These are phyloP conservation scores for Tenebrio molitor DNA, from an alignment of 1,140 invertebrate species.

Conservation along the genomic window DNA sequence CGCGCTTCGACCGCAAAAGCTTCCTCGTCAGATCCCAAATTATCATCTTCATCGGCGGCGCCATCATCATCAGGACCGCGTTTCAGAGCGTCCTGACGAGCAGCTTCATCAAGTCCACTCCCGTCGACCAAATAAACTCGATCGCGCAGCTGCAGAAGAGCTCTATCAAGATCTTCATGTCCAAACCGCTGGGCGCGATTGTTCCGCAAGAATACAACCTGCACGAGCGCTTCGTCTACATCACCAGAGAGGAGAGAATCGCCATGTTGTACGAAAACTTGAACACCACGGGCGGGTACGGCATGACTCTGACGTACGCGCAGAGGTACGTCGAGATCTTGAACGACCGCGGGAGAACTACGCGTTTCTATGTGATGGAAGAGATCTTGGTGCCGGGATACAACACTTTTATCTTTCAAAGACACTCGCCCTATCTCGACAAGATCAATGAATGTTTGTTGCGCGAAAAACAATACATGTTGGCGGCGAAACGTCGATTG, in stretches of 20 bases:
- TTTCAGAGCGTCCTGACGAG: background rate
- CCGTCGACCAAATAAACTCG: background rate
- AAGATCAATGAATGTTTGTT: constrained; percentile 30
- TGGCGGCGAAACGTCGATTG: background rate
- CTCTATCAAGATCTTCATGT: constrained; percentile 7
- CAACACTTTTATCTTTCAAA: constrained; percentile 19
- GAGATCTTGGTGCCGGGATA: constrained; percentile 27
- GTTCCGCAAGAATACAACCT: background rate
- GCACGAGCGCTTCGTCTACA: background rate
- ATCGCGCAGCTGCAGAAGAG: background rate
- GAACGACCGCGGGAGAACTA: background rate
- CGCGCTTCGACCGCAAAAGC: background rate
- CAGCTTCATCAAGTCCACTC: background rate
- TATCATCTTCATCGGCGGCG: background rate
- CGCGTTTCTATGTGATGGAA: constrained; percentile 11
- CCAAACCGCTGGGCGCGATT: background rate
- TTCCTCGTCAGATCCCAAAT: background rate
- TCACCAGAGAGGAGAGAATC: background rate
- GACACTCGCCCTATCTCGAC: constrained; percentile 22
- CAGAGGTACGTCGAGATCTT: background rate
- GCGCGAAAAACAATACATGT: constrained; percentile 5
- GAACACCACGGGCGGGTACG: background rate
- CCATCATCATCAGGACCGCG: constrained; percentile 3
- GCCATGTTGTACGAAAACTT: background rate
- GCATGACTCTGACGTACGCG: background rate